Percentiles rank a stretch among this genome's conserved stretches.
These are phyloP conservation scores for Drosophila demipolita DNA, from an alignment of 2,888 invertebrate genomes.

Conservation along the genomic window DNA sequence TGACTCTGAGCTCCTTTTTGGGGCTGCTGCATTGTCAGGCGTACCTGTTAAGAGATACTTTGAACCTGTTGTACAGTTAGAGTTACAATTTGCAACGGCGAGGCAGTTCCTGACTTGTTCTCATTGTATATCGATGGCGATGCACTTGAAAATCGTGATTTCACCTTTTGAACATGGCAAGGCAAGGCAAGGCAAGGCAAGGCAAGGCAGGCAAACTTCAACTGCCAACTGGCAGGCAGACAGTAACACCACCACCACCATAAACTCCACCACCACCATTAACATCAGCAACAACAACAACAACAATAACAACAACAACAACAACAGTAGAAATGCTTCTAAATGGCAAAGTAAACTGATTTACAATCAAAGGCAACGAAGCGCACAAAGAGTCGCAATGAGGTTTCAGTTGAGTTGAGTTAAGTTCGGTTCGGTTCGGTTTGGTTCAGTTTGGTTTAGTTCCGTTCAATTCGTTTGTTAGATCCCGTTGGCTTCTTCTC, in stretches of 20 bases:
- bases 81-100: constrained; percentile 79
- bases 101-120: constrained; percentile 52
- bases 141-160: constrained; percentile 81
- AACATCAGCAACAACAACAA: constrained; percentile 25
- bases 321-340: constrained; percentile 72
- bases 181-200: constrained; percentile 27
- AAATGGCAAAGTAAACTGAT: constrained; percentile 81
- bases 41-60: constrained; percentile 80
- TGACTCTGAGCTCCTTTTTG: constrained; percentile 38
- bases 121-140: constrained; percentile 79
- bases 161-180: constrained; percentile 74
- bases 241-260: constrained; percentile 22
- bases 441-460: constrained; percentile 43
- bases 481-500: constrained; percentile 56
- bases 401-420: constrained; percentile 58
- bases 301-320: constrained; percentile 29
- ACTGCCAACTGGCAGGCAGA: constrained; percentile 47
- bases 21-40: constrained; percentile 60
- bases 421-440: constrained; percentile 30
- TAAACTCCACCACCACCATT: constrained; percentile 24
- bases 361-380: constrained; percentile 81
- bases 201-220: constrained; percentile 43
- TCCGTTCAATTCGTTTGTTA: constrained; percentile 69
- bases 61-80: constrained; percentile 84
- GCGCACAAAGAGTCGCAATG: constrained; percentile 77